phyloP scores from a whole-genome alignment of 2,888 invertebrate genomes.

The Cephus sareptanus region DNA sequence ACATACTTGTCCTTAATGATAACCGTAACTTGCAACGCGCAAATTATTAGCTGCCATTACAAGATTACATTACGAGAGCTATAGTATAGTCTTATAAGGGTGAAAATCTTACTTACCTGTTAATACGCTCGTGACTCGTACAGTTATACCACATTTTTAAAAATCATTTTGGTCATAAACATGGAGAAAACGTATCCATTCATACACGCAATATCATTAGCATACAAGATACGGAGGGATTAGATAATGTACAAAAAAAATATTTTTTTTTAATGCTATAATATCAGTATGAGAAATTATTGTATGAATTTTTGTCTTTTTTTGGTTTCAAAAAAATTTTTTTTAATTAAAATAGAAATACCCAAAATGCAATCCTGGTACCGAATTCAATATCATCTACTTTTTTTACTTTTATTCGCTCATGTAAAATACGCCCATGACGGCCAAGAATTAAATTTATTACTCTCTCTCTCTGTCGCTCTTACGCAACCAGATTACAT shows the following conservation, averaged over 20 bases:
- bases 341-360: neutral
- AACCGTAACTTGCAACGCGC: neutral
- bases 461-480: neutral
- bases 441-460: neutral
- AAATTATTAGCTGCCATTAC: neutral
- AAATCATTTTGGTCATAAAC: constrained; percentile 3
- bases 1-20: neutral
- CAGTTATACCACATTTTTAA: neutral
- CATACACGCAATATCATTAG: neutral
- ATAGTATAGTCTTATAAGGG: neutral
- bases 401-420: neutral
- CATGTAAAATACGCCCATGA: neutral
- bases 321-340: neutral
- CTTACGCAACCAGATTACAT: neutral
- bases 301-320: too few relatives aligned
- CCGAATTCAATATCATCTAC: neutral
- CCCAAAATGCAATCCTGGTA: neutral
- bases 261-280: neutral
- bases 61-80: neutral
- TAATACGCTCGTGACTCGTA: neutral
- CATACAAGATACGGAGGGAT: neutral
- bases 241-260: neutral
- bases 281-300: neutral
- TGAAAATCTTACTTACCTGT: constrained; percentile 7
- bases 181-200: constrained; percentile 2